These are phyloP conservation scores for Octomys mimax DNA, from an alignment of 2,797 vertebrate genomes.

Conservation along the genomic window DNA sequence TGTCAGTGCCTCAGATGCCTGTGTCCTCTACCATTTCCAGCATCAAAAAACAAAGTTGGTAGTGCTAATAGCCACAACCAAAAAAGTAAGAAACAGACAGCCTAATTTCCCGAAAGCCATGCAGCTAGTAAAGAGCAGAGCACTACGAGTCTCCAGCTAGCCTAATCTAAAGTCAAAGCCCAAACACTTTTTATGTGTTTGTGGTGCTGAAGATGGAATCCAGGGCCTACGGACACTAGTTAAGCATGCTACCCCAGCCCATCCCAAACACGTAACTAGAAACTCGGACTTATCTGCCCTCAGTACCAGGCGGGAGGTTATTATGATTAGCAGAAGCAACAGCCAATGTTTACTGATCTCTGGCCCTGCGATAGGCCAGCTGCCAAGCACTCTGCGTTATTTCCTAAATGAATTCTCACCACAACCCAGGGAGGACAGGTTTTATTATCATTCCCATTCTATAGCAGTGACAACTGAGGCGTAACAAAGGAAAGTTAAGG, in stretches of 20 bases:
- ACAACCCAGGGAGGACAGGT: neutral
- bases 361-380: neutral
- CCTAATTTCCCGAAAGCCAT: conserved; percentile 1
- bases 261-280: neutral
- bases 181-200: neutral
- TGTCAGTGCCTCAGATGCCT: conserved; percentile 22
- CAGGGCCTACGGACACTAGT: neutral
- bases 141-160: neutral
- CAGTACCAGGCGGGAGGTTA: neutral
- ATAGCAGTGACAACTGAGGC: conserved; percentile 27
- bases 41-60: conserved; percentile 1
- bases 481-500: neutral
- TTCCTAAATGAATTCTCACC: conserved; percentile 7
- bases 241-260: neutral
- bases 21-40: conserved; percentile 35
- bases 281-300: neutral
- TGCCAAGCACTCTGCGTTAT: neutral
- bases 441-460: conserved; percentile 19
- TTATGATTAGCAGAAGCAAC: neutral
- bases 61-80: neutral
- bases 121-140: conserved; percentile 10
- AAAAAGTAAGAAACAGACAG: neutral
- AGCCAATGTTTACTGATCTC: neutral
- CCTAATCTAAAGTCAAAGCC: neutral
- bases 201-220: neutral